These are phyloP conservation scores for Polypterus senegalus DNA, from an alignment of 2,113 vertebrate species.

Conservation along the genomic window DNA sequence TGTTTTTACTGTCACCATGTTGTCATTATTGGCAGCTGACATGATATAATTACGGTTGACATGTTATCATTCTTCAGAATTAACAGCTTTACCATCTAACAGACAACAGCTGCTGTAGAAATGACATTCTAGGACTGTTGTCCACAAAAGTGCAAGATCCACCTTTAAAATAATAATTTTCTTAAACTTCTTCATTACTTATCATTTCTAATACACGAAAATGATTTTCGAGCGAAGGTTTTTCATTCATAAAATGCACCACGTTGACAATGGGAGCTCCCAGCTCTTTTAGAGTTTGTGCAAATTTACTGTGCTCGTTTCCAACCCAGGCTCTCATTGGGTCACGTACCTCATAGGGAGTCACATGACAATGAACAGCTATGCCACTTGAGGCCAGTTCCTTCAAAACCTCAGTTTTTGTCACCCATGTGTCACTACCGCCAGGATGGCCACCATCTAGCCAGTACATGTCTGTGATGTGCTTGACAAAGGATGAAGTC, in stretches of 20 bases:
- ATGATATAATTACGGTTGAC: too few relatives aligned
- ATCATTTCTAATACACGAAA: slow-evolving; percentile 76
- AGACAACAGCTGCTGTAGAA: too few relatives aligned
- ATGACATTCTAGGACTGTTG: too few relatives aligned
- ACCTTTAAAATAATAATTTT: too few relatives aligned
- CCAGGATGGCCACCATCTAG: slow-evolving; percentile 91
- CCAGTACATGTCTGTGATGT: slow-evolving; percentile 80
- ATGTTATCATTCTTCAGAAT: too few relatives aligned
- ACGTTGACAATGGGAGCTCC: slow-evolving; percentile 59
- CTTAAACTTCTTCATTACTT: too few relatives aligned
- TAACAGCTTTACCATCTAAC: too few relatives aligned
- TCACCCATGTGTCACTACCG: slow-evolving; percentile 89
- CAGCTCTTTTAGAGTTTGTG: slow-evolving; percentile 67
- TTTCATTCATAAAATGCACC: slow-evolving; percentile 77
- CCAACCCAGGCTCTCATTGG: slow-evolving; percentile 92
- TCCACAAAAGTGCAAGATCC: too few relatives aligned
- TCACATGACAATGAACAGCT: slow-evolving; percentile 76
- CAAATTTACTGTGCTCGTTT: slow-evolving; percentile 73
- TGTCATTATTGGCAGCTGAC: too few relatives aligned
- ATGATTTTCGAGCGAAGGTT: slow-evolving; percentile 81
- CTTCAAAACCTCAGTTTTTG: slow-evolving; percentile 58
- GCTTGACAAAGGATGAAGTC: slow-evolving; percentile 53
- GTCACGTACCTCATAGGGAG: slow-evolving; percentile 86
- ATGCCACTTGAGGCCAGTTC: slow-evolving; percentile 68
- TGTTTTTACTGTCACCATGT: too few relatives aligned